Conservation (phyloP, 2,113 vertebrate species). For the Meles meles region DNA sequence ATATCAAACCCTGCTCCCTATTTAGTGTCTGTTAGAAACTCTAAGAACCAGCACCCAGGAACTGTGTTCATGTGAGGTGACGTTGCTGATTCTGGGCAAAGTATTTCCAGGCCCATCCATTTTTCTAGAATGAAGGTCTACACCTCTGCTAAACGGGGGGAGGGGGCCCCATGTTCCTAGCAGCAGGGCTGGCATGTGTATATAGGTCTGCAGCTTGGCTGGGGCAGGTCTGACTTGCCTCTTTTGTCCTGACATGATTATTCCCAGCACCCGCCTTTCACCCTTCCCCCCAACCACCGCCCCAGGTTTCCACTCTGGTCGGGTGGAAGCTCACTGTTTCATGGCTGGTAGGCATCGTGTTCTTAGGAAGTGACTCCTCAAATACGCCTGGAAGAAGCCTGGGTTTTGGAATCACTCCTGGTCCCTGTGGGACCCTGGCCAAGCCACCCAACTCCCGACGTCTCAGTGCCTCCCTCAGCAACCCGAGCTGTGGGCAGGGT, state of each 20-base stretch:
- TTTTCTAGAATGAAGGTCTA: too few relatives aligned
- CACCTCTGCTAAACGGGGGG: rapidly evolving
- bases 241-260: too few relatives aligned
- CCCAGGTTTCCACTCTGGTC: not conserved
- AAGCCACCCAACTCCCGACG: rapidly evolving
- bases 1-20: rapidly evolving
- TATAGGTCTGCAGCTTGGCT: rapidly evolving
- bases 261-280: too few relatives aligned
- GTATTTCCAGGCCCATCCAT: rapidly evolving
- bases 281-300: not conserved
- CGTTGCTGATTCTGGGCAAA: too few relatives aligned
- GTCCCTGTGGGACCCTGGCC: rapidly evolving
- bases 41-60: not conserved
- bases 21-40: rapidly evolving
- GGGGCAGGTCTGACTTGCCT: rapidly evolving
- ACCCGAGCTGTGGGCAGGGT: not conserved
- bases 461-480: not conserved
- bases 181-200: rapidly evolving
- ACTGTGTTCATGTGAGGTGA: rapidly evolving
- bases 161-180: too few relatives aligned
- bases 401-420: rapidly evolving
- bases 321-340: too few relatives aligned
- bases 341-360: not conserved
- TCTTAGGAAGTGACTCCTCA: not conserved
- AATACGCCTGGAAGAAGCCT: not conserved